These are phyloP conservation scores for Etia nguti DNA, from an alignment of 2,113 vertebrate genomes.

Conservation along the genomic window DNA sequence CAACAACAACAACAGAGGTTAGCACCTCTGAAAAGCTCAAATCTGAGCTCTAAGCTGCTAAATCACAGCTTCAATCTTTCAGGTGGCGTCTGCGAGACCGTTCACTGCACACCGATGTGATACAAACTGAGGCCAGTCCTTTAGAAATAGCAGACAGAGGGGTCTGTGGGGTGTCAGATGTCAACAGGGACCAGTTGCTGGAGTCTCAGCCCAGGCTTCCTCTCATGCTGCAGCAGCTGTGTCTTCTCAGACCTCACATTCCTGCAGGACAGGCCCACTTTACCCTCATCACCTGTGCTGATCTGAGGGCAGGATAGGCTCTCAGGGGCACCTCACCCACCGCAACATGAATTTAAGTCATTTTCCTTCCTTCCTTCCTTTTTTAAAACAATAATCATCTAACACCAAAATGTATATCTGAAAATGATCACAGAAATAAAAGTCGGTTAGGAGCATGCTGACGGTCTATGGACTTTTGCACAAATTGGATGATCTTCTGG, in stretches of 20 bases:
- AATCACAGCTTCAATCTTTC: neutral
- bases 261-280: slow-evolving; percentile 60
- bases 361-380: neutral
- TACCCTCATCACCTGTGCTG: slow-evolving; percentile 66
- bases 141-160: slow-evolving; percentile 48
- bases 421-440: neutral
- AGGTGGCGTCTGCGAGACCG: neutral
- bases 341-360: neutral
- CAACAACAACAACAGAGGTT: neutral
- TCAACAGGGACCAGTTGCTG: slow-evolving; percentile 65
- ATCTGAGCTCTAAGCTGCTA: neutral
- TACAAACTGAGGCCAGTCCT: slow-evolving; percentile 39
- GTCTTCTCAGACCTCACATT: slow-evolving; percentile 69
- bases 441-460: too few relatives aligned
- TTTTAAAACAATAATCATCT: neutral
- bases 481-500: neutral
- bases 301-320: slow-evolving; percentile 6
- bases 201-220: slow-evolving; percentile 41
- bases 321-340: neutral
- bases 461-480: neutral
- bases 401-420: neutral
- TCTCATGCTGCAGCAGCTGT: slow-evolving; percentile 66
- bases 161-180: slow-evolving; percentile 60
- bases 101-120: neutral
- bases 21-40: neutral